A percentile compares a stretch with the other conserved stretches of the same genome.
Conservation (phyloP, 2,888 invertebrate species). For the Zaprionus lineosus region DNA sequence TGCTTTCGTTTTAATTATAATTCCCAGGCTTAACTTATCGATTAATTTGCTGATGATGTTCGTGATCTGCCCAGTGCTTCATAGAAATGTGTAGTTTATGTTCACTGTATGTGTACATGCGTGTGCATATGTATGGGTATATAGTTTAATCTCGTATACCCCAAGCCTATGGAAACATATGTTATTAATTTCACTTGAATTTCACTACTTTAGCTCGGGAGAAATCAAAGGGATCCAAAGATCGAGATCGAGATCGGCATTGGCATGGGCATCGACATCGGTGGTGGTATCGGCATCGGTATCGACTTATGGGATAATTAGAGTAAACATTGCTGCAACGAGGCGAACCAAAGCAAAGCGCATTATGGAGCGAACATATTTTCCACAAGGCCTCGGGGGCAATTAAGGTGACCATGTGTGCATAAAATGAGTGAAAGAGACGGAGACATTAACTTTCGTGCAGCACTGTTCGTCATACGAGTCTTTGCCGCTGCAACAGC, state of each 20-base stretch:
- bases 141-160: too few species aligned
- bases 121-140: too few species aligned
- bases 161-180: conserved; percentile 21
- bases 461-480: conserved; percentile 29
- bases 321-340: conserved; percentile 46
- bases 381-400: conserved; percentile 20
- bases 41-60: too few species aligned
- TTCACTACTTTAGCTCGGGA: conserved; percentile 47
- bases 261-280: too few species aligned
- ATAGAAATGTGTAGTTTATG: too few species aligned
- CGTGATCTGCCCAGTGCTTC: too few species aligned
- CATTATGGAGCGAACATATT: conserved; percentile 40
- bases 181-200: conserved; percentile 58
- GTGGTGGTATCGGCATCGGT: not conserved
- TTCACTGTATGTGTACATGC: too few species aligned
- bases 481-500: conserved; percentile 9
- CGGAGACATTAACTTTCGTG: conserved; percentile 41
- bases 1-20: too few species aligned
- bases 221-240: conserved; percentile 41
- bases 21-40: too few species aligned
- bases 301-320: conserved; percentile 57
- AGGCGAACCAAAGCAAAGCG: conserved; percentile 56
- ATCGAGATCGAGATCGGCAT: conserved; percentile 33
- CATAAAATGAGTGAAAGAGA: conserved; percentile 53
- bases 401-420: conserved; percentile 66